phyloP scores from a whole-genome alignment of 2,113 vertebrate species.

The Astatoreochromis straeleni region DNA sequence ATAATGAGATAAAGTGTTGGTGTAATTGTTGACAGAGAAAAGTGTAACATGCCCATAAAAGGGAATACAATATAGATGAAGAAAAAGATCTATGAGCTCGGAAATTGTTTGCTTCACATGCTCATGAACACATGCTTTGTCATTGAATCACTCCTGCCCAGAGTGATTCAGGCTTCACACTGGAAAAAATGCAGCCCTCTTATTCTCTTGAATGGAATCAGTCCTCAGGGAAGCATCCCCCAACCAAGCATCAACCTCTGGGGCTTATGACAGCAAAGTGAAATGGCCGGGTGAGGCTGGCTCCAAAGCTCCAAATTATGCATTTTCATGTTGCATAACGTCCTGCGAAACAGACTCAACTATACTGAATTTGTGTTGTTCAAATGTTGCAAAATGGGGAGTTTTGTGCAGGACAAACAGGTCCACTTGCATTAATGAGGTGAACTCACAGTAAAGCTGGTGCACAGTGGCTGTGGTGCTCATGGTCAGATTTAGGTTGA shows the following conservation, averaged over 20 bases:
- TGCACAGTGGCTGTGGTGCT: background rate
- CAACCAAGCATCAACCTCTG: background rate
- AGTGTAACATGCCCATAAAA: background rate
- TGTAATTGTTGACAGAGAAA: background rate
- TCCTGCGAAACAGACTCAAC: background rate
- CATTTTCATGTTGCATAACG: background rate
- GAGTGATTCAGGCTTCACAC: background rate
- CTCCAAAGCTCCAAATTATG: background rate
- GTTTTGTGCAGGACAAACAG: background rate
- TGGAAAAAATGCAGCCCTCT: background rate
- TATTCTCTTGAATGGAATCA: background rate
- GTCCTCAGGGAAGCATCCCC: background rate
- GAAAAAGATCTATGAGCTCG: background rate
- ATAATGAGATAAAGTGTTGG: background rate
- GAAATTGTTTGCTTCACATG: background rate
- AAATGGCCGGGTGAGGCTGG: background rate
- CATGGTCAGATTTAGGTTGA: background rate
- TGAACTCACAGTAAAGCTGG: background rate
- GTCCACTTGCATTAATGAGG: background rate
- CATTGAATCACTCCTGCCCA: background rate
- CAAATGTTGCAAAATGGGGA: background rate
- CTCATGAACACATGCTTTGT: background rate
- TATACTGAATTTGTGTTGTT: fast-evolving
- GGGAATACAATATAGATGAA: background rate
- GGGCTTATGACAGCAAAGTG: background rate